These are phyloP conservation scores for Steinernema khuongi DNA, from an alignment of 1,140 invertebrate genomes.

Conservation along the genomic window DNA sequence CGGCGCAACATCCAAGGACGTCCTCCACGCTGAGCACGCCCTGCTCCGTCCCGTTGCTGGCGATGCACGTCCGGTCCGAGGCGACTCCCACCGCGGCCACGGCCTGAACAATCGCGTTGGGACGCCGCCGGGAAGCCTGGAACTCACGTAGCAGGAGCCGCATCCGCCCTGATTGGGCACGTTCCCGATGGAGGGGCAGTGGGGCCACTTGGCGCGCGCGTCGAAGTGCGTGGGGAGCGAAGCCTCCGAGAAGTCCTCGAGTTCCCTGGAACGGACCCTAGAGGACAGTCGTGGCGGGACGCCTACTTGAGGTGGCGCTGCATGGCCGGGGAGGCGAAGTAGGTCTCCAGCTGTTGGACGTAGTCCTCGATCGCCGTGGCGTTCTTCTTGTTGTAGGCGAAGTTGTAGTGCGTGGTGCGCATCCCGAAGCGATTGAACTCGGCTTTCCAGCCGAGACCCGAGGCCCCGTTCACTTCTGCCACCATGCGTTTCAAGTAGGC, in stretches of 20 bases:
- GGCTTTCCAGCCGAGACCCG: slow-evolving; percentile 34
- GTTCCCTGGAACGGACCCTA: slow-evolving; percentile 22
- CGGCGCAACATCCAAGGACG: slow-evolving; percentile 53
- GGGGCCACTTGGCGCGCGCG: slow-evolving; percentile 71
- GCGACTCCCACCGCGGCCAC: slow-evolving; percentile 53
- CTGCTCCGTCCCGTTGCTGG: slow-evolving; percentile 51
- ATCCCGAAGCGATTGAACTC: slow-evolving; percentile 44
- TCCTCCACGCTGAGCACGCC: slow-evolving; percentile 47
- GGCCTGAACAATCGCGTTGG: slow-evolving; percentile 37
- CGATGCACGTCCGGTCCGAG: slow-evolving; percentile 55
- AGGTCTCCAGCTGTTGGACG: slow-evolving; percentile 29
- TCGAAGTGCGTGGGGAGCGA: slow-evolving; percentile 70
- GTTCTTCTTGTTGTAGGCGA: slow-evolving; percentile 33
- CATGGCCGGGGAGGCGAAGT: slow-evolving; percentile 35
- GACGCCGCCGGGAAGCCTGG: neutral
- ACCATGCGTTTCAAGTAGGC: slow-evolving; percentile 29
- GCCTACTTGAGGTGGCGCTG: slow-evolving; percentile 36
- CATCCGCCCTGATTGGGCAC: slow-evolving; percentile 64
- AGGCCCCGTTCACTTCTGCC: slow-evolving; percentile 30
- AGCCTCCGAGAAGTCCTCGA: slow-evolving; percentile 23
- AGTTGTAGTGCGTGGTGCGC: slow-evolving; percentile 33
- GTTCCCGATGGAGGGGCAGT: slow-evolving; percentile 71
- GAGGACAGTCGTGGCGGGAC: neutral
- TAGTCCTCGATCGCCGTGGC: slow-evolving; percentile 34
- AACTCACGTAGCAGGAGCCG: slow-evolving; percentile 63